Evolutionary conservation across 2,888 invertebrate species (phyloP).

Genomic region (Aleiodes alternator): DNA sequence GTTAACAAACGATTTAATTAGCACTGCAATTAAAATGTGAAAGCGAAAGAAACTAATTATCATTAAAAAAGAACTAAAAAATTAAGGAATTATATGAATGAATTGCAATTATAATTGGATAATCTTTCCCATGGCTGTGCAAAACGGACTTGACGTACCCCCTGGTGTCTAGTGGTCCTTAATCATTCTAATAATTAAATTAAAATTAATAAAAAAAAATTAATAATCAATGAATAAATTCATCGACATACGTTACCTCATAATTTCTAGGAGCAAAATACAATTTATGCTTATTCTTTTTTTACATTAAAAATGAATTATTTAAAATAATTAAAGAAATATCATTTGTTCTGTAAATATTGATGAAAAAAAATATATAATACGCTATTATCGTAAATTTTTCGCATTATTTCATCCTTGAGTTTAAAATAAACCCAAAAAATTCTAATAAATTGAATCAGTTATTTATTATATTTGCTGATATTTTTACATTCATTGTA

Average conservation of each 20-base stretch:
- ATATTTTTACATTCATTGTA: slow-evolving; percentile 39
- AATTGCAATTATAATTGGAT: slow-evolving; percentile 22
- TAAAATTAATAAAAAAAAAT: background rate
- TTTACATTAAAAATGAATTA: slow-evolving; percentile 49
- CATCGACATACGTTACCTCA: slow-evolving; percentile 56
- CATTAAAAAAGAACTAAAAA: background rate
- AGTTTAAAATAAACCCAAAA: no score
- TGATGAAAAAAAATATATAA: slow-evolving; percentile 32
- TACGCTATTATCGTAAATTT: slow-evolving; percentile 33
- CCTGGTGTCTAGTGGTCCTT: slow-evolving; percentile 51
- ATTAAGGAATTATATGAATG: slow-evolving; percentile 11
- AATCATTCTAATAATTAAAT: slow-evolving; percentile 37
- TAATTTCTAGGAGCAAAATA: slow-evolving; percentile 46
- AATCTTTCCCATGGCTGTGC: slow-evolving; percentile 55
- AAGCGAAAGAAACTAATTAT: no score
- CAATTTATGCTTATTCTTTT: slow-evolving; percentile 38
- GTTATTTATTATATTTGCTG: slow-evolving; percentile 37
- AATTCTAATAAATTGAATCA: background rate
- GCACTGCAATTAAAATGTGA: no score
- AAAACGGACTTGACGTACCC: slow-evolving; percentile 51
- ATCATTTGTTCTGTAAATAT: slow-evolving; percentile 20
- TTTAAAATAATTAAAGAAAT: slow-evolving; percentile 9
- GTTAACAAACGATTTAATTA: slow-evolving; percentile 27
- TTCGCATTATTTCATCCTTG: slow-evolving; percentile 37
- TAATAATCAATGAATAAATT: slow-evolving; percentile 8